phyloP scores from a whole-genome alignment of 2,888 invertebrate species.

The Thera obeliscata region DNA sequence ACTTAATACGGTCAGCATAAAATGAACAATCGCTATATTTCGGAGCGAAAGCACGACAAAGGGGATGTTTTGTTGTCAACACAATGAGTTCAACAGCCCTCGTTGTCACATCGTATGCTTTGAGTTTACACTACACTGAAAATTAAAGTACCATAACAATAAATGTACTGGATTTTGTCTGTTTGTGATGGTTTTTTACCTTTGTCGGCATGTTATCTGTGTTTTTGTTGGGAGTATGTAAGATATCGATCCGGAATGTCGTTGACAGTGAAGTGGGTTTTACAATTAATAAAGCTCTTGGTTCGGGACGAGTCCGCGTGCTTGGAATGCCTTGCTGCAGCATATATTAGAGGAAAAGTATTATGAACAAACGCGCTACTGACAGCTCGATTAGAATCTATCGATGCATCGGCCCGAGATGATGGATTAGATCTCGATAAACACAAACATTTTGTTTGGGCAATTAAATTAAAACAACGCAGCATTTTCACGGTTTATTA shows the following conservation, averaged over 20 bases:
- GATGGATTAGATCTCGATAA: constrained; percentile 36
- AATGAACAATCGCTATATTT: constrained; percentile 59
- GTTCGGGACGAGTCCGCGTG: constrained; percentile 61
- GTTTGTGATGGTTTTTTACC: constrained; percentile 71
- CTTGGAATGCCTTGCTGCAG: constrained; percentile 57
- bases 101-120: constrained; percentile 75
- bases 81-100: constrained; percentile 65
- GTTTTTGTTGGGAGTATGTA: constrained; percentile 62
- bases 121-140: constrained; percentile 82
- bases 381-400: constrained; percentile 42
- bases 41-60: constrained; percentile 64
- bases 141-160: constrained; percentile 80
- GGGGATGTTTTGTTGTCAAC: constrained; percentile 59
- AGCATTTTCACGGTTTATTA: constrained; percentile 35
- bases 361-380: constrained; percentile 43
- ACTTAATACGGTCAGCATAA: constrained; percentile 68
- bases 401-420: constrained; percentile 32
- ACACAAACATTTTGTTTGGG: constrained; percentile 22
- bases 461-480: constrained; percentile 26
- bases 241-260: constrained; percentile 79
- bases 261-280: constrained; percentile 83
- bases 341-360: constrained; percentile 43
- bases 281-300: constrained; percentile 81
- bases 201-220: constrained; percentile 71
- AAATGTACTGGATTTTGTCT: constrained; percentile 68